These are phyloP conservation scores for Sminthurides aquaticus DNA, from an alignment of 2,888 invertebrate species.

Conservation along the genomic window DNA sequence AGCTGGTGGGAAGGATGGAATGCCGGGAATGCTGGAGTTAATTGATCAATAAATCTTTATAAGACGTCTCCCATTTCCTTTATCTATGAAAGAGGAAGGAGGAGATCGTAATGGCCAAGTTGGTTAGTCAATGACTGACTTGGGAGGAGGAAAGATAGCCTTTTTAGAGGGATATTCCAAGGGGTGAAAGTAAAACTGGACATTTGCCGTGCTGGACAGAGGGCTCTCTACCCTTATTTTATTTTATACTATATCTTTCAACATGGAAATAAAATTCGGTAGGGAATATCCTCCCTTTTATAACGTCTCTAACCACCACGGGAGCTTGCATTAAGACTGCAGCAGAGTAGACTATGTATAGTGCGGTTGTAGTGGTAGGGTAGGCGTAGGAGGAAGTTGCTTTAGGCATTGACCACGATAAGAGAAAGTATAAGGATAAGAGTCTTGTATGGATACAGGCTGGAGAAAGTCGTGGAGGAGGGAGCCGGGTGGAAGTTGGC, in stretches of 20 bases:
- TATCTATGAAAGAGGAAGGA: conserved; percentile 8
- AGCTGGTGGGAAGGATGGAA: conserved; percentile 14
- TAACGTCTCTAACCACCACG: too few relatives aligned
- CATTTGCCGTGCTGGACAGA: not conserved
- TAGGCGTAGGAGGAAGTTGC: not conserved
- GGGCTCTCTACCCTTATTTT: not conserved
- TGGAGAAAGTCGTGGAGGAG: not conserved
- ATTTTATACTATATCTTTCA: not conserved
- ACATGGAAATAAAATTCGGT: not conserved
- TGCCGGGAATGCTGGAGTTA: conserved; percentile 30
- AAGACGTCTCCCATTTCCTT: conserved; percentile 38
- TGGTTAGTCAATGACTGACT: not conserved
- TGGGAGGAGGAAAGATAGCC: not conserved
- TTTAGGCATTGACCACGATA: too few relatives aligned
- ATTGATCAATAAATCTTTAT: conserved; percentile 41
- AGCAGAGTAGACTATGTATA: too few relatives aligned
- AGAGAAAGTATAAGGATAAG: too few relatives aligned
- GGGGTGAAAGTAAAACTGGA: not conserved
- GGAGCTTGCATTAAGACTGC: too few relatives aligned
- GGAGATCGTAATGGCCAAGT: not conserved
- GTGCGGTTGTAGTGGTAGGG: not conserved
- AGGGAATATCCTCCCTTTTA: not conserved
- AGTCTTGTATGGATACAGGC: too few relatives aligned
- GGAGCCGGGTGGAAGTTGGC: too few relatives aligned
- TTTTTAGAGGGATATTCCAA: not conserved